Evolutionary conservation across 1,140 invertebrate species (phyloP), one percentile per base, ranked within the genome.

Genomic region (Trypoxylus dichotomus): DNA sequence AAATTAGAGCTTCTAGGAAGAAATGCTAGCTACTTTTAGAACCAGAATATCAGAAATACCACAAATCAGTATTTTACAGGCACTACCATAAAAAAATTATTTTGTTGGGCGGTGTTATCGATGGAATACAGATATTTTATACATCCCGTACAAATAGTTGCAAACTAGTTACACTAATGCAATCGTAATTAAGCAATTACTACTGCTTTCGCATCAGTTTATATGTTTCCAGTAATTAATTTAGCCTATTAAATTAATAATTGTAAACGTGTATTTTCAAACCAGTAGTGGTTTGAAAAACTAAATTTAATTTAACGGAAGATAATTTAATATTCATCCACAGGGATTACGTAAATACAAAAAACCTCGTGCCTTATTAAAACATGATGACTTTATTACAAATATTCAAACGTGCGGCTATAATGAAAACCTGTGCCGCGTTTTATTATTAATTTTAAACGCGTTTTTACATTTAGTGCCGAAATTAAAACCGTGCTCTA

Each of bases 361-460:
- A 68, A 68, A 29, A 68, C 10, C 13, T 19, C 13, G 11, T 24
- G 27, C 24, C 60, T 68, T 68, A 68, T 68, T 68, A 68, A 29
- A 13, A 24, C 24, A 68, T 25, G 60, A 68, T 68, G 60, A 68
- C 60, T 68, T 68, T 27, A 68, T 68, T 68, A 68, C 27, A 68
- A 68, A 68, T 68, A 29, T 68, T 24, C 21, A 68, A 68, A 68
- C 60, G 60, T 29, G 21, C 60, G 60, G 7, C 10, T 3, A 27
- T 13, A 68, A 68, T 29, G 19, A 68, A 24, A 68, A 68, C 21
- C 47, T 58, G 21, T 21, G 60, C 27, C 60, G 47, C 47, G 19
- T 54, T 68, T 27, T 68, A 10, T 68, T 68, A 68, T 68, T 68
- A 68, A 68, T 68, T 68, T 68, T 24, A 13, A 68, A 68, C 60